Conservation (phyloP, 2,113 vertebrate species). For the Oncorhynchus nerka region DNA sequence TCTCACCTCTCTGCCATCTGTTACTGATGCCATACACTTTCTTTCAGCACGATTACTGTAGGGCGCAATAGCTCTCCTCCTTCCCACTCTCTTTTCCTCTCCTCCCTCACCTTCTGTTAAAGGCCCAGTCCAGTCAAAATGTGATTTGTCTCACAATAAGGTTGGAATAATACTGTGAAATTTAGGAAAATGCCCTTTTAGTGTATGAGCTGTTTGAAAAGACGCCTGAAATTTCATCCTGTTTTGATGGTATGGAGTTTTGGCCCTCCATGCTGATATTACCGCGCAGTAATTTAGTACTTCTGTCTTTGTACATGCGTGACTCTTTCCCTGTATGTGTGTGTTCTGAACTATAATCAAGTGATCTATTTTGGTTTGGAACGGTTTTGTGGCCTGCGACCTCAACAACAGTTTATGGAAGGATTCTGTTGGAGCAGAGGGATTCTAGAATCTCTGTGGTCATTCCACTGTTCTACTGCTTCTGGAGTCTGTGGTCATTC, state of each 20-base stretch:
- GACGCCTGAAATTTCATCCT: no score
- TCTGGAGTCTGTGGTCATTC: background rate
- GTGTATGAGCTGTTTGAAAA: no score
- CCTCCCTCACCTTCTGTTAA: background rate
- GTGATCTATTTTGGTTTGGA: background rate
- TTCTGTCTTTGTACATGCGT: background rate
- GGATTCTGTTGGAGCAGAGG: background rate
- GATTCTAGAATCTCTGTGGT: constrained; percentile 9
- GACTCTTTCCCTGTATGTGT: background rate
- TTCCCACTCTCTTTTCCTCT: background rate
- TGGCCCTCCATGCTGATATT: no score
- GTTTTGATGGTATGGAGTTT: no score
- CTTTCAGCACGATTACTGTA: background rate
- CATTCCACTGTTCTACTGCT: background rate
- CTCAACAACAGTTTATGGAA: background rate
- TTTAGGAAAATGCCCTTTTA: no score
- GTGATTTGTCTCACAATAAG: no score
- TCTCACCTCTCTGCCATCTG: constrained; percentile 1
- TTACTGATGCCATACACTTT: background rate
- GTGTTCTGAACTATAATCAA: constrained; percentile 6
- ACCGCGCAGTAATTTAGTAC: background rate
- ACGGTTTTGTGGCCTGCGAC: background rate
- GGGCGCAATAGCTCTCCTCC: no score
- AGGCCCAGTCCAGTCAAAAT: no score
- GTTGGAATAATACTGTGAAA: no score